These are phyloP conservation scores for Drosophila bipectinata DNA, from an alignment of 1,140 invertebrate species.

Conservation along the genomic window DNA sequence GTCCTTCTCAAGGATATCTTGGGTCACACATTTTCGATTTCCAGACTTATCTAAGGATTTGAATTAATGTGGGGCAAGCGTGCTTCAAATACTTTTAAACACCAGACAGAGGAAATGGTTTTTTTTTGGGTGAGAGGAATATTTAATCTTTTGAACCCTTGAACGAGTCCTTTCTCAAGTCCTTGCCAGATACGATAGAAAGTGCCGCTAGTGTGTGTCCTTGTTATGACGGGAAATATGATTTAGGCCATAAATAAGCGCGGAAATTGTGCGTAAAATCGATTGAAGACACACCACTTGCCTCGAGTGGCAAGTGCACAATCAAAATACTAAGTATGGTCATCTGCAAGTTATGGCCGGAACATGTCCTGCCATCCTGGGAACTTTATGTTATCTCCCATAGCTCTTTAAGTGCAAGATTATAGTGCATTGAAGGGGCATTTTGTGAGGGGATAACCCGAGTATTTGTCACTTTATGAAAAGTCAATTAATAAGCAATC, in stretches of 20 bases:
- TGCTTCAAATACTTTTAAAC: constrained; percentile 3
- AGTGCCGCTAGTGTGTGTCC: constrained; percentile 15
- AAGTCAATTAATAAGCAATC: too few relatives aligned
- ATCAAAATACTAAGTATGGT: constrained; percentile 34
- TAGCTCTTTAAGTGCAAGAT: neutral
- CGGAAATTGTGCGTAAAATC: constrained; percentile 52
- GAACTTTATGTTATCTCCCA: neutral
- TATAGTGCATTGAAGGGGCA: too few relatives aligned
- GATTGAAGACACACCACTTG: constrained; percentile 6
- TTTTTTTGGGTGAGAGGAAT: constrained; percentile 4
- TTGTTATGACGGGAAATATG: constrained; percentile 29
- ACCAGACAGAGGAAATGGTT: neutral
- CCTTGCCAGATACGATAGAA: constrained; percentile 26
- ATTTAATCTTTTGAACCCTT: constrained; percentile 50
- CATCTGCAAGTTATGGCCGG: constrained; percentile 10
- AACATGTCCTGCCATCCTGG: neutral
- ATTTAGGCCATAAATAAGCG: constrained; percentile 52
- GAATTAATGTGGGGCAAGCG: constrained; percentile 26
- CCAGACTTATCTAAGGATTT: constrained; percentile 4
- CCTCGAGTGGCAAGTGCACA: constrained; percentile 20
- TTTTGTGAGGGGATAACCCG: neutral
- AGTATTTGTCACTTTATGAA: neutral
- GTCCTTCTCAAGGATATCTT: neutral
- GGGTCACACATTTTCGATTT: neutral
- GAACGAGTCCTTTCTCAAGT: constrained; percentile 19